Evolutionary conservation across 2,888 invertebrate genomes (phyloP).

Genomic region (Pogonocherus hispidulus): DNA sequence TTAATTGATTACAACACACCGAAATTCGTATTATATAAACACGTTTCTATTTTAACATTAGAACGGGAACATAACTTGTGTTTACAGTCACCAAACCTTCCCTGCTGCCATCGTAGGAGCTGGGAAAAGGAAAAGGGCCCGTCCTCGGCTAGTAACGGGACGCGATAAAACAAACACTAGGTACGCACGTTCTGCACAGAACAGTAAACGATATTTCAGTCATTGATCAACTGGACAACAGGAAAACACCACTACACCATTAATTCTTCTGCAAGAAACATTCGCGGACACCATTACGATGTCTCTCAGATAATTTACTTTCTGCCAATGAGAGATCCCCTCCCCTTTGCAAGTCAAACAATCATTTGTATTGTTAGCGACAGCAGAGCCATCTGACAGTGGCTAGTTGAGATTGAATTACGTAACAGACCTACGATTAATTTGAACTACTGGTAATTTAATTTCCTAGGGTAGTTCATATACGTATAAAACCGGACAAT

Average conservation of each 20-base stretch:
- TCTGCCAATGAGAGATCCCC: constrained; percentile 45
- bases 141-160: constrained; percentile 6
- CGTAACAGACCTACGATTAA: neutral
- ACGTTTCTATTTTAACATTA: constrained; percentile 28
- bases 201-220: constrained; percentile 24
- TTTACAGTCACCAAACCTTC: constrained; percentile 47
- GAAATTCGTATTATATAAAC: constrained; percentile 28
- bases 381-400: neutral
- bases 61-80: constrained; percentile 37
- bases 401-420: neutral
- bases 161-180: constrained; percentile 4
- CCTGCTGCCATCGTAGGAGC: constrained; percentile 37
- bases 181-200: constrained; percentile 17
- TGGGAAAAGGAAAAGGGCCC: constrained; percentile 16
- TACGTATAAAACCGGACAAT: too few species aligned
- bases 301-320: constrained; percentile 51
- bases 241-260: constrained; percentile 33
- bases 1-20: constrained; percentile 31
- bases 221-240: constrained; percentile 19
- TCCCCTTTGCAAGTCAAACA: constrained; percentile 31
- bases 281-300: constrained; percentile 51
- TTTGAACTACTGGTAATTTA: constrained; percentile 20
- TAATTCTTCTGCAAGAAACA: constrained; percentile 31
- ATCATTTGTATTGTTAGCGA: neutral
- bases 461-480: too few species aligned